Evolutionary conservation across 2,797 vertebrate genomes (phyloP).

Genomic region (Monodelphis domestica): DNA sequence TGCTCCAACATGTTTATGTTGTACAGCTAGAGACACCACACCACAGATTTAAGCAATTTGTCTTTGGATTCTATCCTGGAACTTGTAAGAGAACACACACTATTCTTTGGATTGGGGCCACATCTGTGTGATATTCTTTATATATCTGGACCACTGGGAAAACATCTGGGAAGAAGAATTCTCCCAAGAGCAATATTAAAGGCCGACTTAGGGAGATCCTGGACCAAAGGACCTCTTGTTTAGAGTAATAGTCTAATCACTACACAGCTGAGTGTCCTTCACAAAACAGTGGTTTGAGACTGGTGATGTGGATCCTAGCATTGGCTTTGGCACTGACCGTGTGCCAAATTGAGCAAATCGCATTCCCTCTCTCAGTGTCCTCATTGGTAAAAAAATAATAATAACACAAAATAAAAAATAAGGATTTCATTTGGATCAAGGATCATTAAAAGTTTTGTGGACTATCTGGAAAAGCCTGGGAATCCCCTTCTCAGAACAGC

Average conservation of each 20-base stretch:
- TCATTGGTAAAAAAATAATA: not conserved
- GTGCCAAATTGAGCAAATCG: not conserved
- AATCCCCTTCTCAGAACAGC: not conserved
- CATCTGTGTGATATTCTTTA: not conserved
- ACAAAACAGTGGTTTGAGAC: not conserved
- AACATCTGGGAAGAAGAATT: not conserved
- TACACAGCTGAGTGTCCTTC: not conserved
- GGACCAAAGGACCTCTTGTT: not conserved
- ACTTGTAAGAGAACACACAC: not conserved
- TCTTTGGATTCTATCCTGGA: not conserved
- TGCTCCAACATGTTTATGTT: not conserved
- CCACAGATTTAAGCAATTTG: not conserved
- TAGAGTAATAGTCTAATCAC: not conserved
- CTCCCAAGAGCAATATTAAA: not conserved
- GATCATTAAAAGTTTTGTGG: too few species aligned
- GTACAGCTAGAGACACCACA: not conserved
- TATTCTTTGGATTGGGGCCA: not conserved
- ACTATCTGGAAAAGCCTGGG: not conserved
- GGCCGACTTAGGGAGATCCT: not conserved
- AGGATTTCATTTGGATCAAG: not conserved
- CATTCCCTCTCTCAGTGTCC: not conserved
- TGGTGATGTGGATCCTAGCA: not conserved
- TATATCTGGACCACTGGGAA: not conserved
- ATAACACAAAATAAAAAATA: too few species aligned
- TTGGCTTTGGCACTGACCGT: not conserved